Conservation (phyloP, 2,113 vertebrate species). For the Chaetodon trifascialis region DNA sequence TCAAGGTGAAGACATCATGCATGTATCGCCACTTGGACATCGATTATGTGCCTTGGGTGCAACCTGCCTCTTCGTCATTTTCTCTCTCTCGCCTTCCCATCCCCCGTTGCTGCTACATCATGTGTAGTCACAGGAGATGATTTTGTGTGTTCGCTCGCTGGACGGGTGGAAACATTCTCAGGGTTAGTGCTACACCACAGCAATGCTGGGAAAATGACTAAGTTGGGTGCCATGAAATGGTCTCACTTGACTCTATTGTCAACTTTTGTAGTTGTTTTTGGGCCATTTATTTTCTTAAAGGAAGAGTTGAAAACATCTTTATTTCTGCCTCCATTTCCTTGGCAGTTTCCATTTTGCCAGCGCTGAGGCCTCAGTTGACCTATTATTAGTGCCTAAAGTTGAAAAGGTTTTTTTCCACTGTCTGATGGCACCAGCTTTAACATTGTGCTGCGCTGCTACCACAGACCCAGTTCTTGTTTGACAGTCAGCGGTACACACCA, state of each 20-base stretch:
- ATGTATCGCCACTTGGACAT: slow-evolving; percentile 31
- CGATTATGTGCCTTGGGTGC: slow-evolving; percentile 43
- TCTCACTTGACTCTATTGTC: slow-evolving; percentile 21
- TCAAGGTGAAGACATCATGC: slow-evolving; percentile 59
- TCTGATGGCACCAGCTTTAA: slow-evolving; percentile 30
- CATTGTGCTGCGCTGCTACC: neutral
- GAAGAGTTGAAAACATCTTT: neutral
- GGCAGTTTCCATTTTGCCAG: slow-evolving; percentile 31
- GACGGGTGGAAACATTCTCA: slow-evolving; percentile 27
- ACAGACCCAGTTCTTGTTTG: slow-evolving; percentile 25
- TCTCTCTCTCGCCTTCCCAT: neutral
- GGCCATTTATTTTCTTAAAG: neutral
- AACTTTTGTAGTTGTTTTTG: slow-evolving; percentile 16
- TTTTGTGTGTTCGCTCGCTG: slow-evolving; percentile 7
- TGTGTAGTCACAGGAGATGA: slow-evolving; percentile 35
- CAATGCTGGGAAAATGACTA: slow-evolving; percentile 44
- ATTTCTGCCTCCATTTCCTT: neutral
- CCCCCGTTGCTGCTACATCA: slow-evolving; percentile 9
- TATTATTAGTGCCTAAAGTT: slow-evolving; percentile 28
- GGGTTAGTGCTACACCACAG: slow-evolving; percentile 34
- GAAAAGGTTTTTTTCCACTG: neutral
- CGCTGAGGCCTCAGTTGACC: neutral
- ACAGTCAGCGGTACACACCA: slow-evolving; percentile 15
- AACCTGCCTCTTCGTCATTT: slow-evolving; percentile 27
- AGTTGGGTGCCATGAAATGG: slow-evolving; percentile 38